Evolutionary conservation across 2,888 invertebrate genomes (phyloP).

Genomic region (Cosmopolites sordidus): DNA sequence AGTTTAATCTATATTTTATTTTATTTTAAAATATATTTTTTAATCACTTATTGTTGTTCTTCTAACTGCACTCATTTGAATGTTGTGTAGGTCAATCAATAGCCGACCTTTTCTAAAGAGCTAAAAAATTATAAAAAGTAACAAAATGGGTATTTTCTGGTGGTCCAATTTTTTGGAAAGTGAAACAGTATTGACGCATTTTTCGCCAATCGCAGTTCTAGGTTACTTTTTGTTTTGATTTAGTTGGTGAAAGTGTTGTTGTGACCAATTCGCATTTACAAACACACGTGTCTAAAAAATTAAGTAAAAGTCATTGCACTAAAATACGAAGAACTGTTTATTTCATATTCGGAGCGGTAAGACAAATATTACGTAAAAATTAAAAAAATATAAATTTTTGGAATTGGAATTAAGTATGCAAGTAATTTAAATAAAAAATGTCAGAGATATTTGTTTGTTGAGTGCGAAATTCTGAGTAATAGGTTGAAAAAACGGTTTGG

Average conservation of each 20-base stretch:
- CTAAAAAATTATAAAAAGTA: too few species aligned
- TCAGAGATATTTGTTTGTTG: too few species aligned
- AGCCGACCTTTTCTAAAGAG: too few species aligned
- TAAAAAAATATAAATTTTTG: neutral
- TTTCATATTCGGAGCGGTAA: neutral
- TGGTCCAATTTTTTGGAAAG: neutral
- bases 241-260: neutral
- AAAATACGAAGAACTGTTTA: neutral
- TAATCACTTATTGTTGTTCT: too few species aligned
- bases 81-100: too few species aligned
- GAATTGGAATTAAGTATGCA: neutral
- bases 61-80: too few species aligned
- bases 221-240: constrained; percentile 2
- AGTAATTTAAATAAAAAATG: neutral
- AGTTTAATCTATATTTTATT: too few species aligned
- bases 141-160: too few species aligned
- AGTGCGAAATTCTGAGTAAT: too few species aligned
- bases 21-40: too few species aligned
- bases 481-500: too few species aligned
- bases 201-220: neutral
- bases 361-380: neutral
- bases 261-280: neutral
- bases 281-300: constrained; percentile 1
- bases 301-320: neutral
- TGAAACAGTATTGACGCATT: neutral